Evolutionary conservation across 2,888 invertebrate species (phyloP).

Genomic region (Amiota mariae): DNA sequence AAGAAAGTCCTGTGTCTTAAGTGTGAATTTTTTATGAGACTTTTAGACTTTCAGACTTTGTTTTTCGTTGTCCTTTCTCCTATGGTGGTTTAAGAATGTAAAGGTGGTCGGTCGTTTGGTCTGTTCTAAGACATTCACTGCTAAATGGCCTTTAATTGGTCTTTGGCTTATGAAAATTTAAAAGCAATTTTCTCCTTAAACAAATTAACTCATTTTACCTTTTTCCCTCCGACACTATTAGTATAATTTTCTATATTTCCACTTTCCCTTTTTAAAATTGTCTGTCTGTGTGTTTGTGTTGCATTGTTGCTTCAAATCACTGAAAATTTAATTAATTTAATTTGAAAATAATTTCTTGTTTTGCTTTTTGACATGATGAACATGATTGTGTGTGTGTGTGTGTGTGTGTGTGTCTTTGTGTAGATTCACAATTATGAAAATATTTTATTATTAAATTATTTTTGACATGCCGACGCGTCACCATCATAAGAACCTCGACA

Average conservation of each 20-base stretch:
- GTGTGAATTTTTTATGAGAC: too few species aligned
- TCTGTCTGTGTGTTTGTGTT: conserved; percentile 33
- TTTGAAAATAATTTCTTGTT: conserved; percentile 24
- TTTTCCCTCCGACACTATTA: too few species aligned
- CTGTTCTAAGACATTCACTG: conserved; percentile 4
- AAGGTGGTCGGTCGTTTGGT: too few species aligned
- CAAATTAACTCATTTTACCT: too few species aligned
- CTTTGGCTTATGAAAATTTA: too few species aligned
- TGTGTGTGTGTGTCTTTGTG: background rate
- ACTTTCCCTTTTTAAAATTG: too few species aligned
- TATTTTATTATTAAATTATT: conserved; percentile 26
- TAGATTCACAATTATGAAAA: too few species aligned
- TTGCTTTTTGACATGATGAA: conserved; percentile 26
- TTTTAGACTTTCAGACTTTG: background rate
- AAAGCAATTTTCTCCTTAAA: too few species aligned
- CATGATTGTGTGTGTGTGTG: background rate
- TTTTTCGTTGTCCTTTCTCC: background rate
- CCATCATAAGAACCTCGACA: too few species aligned
- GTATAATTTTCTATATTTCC: too few species aligned
- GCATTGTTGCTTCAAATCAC: conserved; percentile 35
- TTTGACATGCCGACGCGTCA: conserved; percentile 9
- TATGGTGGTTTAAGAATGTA: too few species aligned
- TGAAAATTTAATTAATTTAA: conserved; percentile 32
- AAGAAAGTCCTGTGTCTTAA: too few species aligned
- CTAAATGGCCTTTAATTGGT: conserved; percentile 64